Base-by-base conservation (phyloP, 2,113 vertebrate species). In the Calypte anna region DNA sequence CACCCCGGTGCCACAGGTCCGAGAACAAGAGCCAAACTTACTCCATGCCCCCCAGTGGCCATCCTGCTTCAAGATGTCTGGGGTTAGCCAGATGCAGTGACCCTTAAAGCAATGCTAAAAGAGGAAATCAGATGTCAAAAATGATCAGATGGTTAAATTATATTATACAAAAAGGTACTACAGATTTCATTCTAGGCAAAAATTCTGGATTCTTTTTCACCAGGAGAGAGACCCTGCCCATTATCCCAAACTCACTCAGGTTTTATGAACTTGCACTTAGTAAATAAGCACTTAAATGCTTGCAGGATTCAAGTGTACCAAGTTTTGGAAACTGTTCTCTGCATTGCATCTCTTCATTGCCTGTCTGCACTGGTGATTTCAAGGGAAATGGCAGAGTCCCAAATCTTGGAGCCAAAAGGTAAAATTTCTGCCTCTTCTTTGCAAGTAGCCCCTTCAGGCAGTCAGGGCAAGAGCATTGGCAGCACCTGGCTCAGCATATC, bases 11-110 rank as follows among this genome's bases (percentile, higher is more conserved):
- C 99, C 99, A 9, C 99, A 99, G 36, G 98, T 98, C 67, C 98
- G 98, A 5, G 99, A 99, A 36, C 99, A 99, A 59, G 99, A 98
- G 59, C 99, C 99, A 67, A 99, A 99, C 61, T 99, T 98, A 77
- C 99, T 99, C 99, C 99, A 99, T 16, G 98, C 88, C 0, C 99
- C 99, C 99, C 99, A 99, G 97, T 98, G 99, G n/a, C 99, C 99
- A 14, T 99, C 99, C 91, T 98, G 98, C 93, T 99, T 99, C 94
- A 99, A 98, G 96, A 99, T 98, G 96, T 99, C 99, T 25, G 98
- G 98, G 7, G 99, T 99, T 61, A 99, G 97, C 99, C 98, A 99
- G 97, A 99, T 98, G 96, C 99, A 99, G 96, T 99, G 99, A 80
- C 99, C 99, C 98, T 99, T 99, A 95, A 99, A 99, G 97, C 99